A percentile compares a stretch with the other conserved stretches of the same genome.
Evolutionary conservation across 2,113 vertebrate genomes (phyloP).

Genomic region (Chloropsis cyanopogon): DNA sequence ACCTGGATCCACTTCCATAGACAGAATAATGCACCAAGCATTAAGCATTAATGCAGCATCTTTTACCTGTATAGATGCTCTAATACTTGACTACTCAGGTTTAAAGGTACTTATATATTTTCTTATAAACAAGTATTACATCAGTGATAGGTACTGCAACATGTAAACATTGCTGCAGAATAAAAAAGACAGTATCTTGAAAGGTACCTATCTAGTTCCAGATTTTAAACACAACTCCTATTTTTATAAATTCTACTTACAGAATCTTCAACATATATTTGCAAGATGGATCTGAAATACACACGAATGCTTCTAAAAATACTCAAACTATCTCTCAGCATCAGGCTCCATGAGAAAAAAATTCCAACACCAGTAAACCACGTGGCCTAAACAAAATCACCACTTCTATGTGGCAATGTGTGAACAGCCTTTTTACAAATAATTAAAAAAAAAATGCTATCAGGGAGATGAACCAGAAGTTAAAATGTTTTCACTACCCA

Average conservation of each 20-base stretch:
- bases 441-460: not conserved
- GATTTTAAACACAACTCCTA: not conserved
- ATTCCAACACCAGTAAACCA: not conserved
- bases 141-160: not conserved
- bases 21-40: not conserved
- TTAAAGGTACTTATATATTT: not conserved
- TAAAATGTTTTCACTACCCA: not conserved
- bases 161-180: not conserved
- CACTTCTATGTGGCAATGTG: not conserved
- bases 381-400: not conserved
- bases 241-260: not conserved
- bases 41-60: not conserved
- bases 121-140: not conserved
- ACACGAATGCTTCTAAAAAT: not conserved
- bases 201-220: not conserved
- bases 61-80: not conserved
- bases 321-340: not conserved
- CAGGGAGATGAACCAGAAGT: not conserved
- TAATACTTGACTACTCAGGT: not conserved
- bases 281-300: not conserved
- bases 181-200: not conserved
- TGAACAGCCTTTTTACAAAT: not conserved
- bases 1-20: not conserved
- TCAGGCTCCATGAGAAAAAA: not conserved
- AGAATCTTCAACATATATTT: not conserved